Percentiles rank a stretch among this genome's conserved stretches.
Evolutionary conservation across 2,888 invertebrate species (phyloP).

Genomic region (Mystacides longicornis): DNA sequence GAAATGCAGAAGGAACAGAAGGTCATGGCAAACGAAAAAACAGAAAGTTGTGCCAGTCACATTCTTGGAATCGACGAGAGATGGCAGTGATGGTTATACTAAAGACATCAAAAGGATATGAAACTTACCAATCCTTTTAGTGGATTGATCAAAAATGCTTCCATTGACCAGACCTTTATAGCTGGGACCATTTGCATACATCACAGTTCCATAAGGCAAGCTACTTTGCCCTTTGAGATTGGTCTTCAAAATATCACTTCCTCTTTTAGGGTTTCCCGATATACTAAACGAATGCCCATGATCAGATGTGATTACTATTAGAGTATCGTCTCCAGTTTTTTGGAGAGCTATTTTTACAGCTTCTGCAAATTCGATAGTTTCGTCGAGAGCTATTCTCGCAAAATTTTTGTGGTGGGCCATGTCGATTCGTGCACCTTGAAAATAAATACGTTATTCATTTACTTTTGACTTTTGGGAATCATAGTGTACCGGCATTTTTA

Average conservation of each 20-base stretch:
- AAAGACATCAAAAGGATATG: too few species aligned
- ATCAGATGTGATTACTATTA: constrained; percentile 55
- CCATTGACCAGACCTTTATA: constrained; percentile 34
- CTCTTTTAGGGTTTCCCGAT: constrained; percentile 56
- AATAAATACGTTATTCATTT: too few species aligned
- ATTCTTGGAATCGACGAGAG: too few species aligned
- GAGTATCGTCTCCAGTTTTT: constrained; percentile 47
- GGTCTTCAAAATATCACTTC: constrained; percentile 42
- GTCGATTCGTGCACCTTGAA: constrained; percentile 53
- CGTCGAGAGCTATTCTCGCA: constrained; percentile 50
- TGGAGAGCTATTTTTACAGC: constrained; percentile 43
- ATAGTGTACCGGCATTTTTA: too few species aligned
- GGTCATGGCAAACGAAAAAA: too few species aligned
- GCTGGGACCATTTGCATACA: constrained; percentile 70
- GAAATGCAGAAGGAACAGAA: too few species aligned
- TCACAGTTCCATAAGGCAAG: constrained; percentile 58
- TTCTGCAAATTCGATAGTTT: constrained; percentile 51
- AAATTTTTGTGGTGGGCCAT: constrained; percentile 49
- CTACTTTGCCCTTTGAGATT: constrained; percentile 39
- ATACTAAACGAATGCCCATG: constrained; percentile 52
- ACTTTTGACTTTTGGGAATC: too few species aligned
- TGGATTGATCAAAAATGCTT: constrained; percentile 18
- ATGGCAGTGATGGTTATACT: too few species aligned
- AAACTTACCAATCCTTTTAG: constrained; percentile 21
- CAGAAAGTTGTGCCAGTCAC: too few species aligned